phyloP scores from a whole-genome alignment of 2,888 invertebrate genomes.

The Chymomyza fuscimana region DNA sequence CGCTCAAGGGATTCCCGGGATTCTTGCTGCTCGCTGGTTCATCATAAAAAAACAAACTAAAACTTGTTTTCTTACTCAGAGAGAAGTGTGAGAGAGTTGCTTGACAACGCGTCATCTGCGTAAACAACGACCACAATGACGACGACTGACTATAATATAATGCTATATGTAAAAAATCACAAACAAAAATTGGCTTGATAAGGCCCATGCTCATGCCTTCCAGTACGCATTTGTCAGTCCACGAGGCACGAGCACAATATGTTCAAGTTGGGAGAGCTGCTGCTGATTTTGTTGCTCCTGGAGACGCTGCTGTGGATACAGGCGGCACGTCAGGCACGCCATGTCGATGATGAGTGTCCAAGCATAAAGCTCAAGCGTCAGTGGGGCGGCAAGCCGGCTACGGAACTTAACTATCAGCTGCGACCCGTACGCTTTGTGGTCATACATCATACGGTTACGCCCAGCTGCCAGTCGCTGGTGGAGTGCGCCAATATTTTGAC shows the following conservation, averaged over 20 bases:
- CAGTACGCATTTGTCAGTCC: background rate
- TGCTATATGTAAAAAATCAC: background rate
- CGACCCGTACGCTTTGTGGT: conserved; percentile 82
- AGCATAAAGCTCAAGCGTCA: conserved; percentile 81
- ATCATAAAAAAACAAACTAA: background rate
- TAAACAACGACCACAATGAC: background rate
- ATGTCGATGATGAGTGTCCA: conserved; percentile 78
- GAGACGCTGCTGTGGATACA: background rate
- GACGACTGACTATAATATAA: background rate
- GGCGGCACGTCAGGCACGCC: background rate
- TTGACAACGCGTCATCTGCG: background rate
- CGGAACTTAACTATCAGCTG: conserved; percentile 81
- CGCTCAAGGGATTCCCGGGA: background rate
- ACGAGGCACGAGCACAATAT: background rate
- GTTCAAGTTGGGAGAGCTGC: background rate
- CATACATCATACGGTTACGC: conserved; percentile 82
- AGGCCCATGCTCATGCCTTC: background rate
- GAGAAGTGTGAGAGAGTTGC: background rate
- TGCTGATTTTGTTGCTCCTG: background rate
- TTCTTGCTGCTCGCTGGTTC: background rate
- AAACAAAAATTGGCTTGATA: background rate
- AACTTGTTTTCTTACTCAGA: background rate
- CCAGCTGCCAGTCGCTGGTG: conserved; percentile 79
- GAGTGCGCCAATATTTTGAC: conserved; percentile 80
- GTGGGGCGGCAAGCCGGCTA: conserved; percentile 83